A percentile compares a stretch with the other conserved stretches of the same genome.
These are phyloP conservation scores for Drymonia ruficornis DNA, from an alignment of 2,888 invertebrate species.

Conservation along the genomic window DNA sequence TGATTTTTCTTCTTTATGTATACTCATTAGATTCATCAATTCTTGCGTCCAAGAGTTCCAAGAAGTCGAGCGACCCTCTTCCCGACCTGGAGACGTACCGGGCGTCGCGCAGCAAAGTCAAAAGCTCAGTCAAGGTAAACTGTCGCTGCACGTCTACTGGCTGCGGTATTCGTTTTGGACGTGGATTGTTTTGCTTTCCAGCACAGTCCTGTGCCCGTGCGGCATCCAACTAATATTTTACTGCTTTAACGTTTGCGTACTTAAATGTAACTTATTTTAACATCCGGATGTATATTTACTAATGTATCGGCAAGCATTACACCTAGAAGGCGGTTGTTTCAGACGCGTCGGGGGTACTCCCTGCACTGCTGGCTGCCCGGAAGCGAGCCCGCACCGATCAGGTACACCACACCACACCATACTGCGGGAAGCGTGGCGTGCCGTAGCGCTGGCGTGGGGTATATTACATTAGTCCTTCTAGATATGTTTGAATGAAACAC, in stretches of 20 bases:
- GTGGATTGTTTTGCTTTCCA: no score
- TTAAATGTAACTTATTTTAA: no score
- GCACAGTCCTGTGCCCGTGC: no score
- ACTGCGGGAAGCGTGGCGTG: no score
- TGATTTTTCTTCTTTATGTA: not conserved
- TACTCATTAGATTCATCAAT: constrained; percentile 63
- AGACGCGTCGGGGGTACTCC: constrained; percentile 81
- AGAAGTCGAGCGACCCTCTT: constrained; percentile 65
- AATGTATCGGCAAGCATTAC: constrained; percentile 46
- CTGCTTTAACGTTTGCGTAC: no score
- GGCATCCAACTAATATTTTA: no score
- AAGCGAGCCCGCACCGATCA: constrained; percentile 56
- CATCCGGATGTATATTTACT: no score
- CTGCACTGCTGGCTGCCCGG: constrained; percentile 79
- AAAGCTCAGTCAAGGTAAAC: constrained; percentile 71
- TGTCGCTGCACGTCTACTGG: constrained; percentile 3
- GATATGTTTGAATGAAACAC: no score
- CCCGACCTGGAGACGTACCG: constrained; percentile 71
- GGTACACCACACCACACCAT: no score
- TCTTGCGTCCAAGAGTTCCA: constrained; percentile 70
- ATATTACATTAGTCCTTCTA: no score
- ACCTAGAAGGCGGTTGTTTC: constrained; percentile 80
- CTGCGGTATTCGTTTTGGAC: no score
- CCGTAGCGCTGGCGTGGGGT: no score
- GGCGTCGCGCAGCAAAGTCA: constrained; percentile 61